Percentiles rank a stretch among this genome's conserved stretches.
Evolutionary conservation across 1,140 invertebrate genomes (phyloP).

Genomic region (Archivesica marissinica): DNA sequence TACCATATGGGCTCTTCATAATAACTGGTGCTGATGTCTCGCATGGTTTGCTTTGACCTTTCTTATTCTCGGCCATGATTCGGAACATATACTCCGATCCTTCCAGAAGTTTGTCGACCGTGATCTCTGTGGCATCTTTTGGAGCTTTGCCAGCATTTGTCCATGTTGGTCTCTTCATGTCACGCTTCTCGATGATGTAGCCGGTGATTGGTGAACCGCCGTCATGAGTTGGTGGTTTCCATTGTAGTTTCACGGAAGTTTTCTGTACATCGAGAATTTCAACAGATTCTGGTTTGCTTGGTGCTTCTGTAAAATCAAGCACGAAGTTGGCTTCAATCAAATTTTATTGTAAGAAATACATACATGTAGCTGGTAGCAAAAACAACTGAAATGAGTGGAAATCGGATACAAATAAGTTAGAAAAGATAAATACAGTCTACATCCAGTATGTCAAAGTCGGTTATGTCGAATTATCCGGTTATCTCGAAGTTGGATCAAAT

Average conservation of each 20-base stretch:
- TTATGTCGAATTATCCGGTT: no score
- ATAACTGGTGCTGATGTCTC: conserved; percentile 89
- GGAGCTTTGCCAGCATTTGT: conserved; percentile 72
- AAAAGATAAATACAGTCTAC: no score
- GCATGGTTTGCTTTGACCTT: conserved; percentile 94
- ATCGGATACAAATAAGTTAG: no score
- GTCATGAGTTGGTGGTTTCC: conserved; percentile 96
- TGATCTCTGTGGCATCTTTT: conserved; percentile 78
- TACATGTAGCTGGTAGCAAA: no score
- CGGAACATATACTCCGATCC: conserved; percentile 95
- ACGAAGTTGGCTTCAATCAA: no score
- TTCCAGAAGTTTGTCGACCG: conserved; percentile 95
- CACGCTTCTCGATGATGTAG: conserved; percentile 95
- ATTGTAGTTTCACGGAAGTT: conserved; percentile 96
- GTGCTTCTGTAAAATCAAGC: conserved; percentile 14
- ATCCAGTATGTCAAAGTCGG: no score
- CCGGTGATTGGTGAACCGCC: conserved; percentile 97
- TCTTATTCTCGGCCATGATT: conserved; percentile 95
- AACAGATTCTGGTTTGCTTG: conserved; percentile 89
- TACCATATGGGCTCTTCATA: conserved; percentile 97
- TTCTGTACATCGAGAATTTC: conserved; percentile 96
- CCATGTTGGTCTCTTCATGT: conserved; percentile 80
- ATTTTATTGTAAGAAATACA: no score
- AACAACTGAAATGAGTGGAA: no score
- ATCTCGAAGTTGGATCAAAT: no score